These are phyloP conservation scores for Limnephilus lunatus DNA, from an alignment of 2,888 invertebrate genomes.

Conservation along the genomic window DNA sequence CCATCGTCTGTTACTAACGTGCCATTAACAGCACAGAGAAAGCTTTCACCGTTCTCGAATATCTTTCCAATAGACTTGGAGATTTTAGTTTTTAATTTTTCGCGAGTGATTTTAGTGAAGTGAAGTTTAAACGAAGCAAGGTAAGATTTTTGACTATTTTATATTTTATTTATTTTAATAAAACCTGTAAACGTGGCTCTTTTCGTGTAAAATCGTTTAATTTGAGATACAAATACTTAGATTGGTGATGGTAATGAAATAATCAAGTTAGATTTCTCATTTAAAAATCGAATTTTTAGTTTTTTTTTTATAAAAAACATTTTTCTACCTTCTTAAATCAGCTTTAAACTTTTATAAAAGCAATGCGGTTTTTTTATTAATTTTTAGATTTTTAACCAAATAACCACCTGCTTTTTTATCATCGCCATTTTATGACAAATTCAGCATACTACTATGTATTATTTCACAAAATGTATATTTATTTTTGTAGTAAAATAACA, in stretches of 20 bases:
- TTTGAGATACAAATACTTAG: not conserved
- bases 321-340: not conserved
- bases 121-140: constrained; percentile 38
- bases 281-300: not conserved
- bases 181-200: not conserved
- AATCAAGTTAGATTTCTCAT: not conserved
- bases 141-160: constrained; percentile 1
- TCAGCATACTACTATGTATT: not conserved
- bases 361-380: not conserved
- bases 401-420: not conserved
- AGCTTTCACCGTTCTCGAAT: constrained; percentile 32
- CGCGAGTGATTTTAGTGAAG: constrained; percentile 49
- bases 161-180: not conserved
- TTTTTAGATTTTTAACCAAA: not conserved
- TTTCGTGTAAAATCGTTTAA: not conserved
- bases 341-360: not conserved
- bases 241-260: not conserved
- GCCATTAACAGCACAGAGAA: constrained; percentile 7
- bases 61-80: not conserved
- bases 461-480: no score
- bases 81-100: not conserved
- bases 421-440: not conserved
- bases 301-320: not conserved
- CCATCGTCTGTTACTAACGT: constrained; percentile 36
- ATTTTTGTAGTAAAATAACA: no score